These are phyloP conservation scores for Napeogenes sylphis DNA, from an alignment of 2,888 invertebrate genomes.

Conservation along the genomic window DNA sequence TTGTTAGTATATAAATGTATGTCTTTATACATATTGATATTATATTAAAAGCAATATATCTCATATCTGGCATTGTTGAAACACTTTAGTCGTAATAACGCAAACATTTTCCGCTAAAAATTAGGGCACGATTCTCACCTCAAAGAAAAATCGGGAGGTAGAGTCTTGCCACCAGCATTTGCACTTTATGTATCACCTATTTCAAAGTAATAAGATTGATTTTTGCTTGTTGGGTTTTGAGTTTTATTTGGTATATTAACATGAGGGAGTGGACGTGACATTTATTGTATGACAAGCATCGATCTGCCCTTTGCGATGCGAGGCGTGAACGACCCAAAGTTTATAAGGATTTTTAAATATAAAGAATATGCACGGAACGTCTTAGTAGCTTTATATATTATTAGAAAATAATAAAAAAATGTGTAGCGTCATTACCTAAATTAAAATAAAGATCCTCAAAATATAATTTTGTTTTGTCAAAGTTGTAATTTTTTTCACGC, in stretches of 20 bases:
- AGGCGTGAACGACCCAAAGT: conserved; percentile 58
- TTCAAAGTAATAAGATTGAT: conserved; percentile 28
- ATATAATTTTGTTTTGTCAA: too few species aligned
- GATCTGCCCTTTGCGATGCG: conserved; percentile 75
- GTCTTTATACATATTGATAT: background rate
- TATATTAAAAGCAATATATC: conserved; percentile 2
- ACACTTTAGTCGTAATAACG: conserved; percentile 54
- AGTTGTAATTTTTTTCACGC: too few species aligned
- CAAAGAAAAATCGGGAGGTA: conserved; percentile 64
- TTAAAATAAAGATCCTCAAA: too few species aligned
- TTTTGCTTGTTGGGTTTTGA: conserved; percentile 26
- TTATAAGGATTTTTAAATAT: conserved; percentile 34
- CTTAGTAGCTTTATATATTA: background rate
- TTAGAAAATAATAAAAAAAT: background rate
- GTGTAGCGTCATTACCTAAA: too few species aligned
- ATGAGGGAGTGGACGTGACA: conserved; percentile 77
- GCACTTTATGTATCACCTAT: conserved; percentile 36
- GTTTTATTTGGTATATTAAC: conserved; percentile 47
- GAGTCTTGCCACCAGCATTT: conserved; percentile 33
- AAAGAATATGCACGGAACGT: background rate
- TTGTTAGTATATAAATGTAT: background rate
- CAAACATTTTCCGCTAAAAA: conserved; percentile 59
- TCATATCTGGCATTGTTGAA: conserved; percentile 27
- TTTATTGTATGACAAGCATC: conserved; percentile 78
- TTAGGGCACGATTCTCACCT: conserved; percentile 73